Conservation (phyloP, 2,888 invertebrate genomes). For the Perithous albicinctus region DNA sequence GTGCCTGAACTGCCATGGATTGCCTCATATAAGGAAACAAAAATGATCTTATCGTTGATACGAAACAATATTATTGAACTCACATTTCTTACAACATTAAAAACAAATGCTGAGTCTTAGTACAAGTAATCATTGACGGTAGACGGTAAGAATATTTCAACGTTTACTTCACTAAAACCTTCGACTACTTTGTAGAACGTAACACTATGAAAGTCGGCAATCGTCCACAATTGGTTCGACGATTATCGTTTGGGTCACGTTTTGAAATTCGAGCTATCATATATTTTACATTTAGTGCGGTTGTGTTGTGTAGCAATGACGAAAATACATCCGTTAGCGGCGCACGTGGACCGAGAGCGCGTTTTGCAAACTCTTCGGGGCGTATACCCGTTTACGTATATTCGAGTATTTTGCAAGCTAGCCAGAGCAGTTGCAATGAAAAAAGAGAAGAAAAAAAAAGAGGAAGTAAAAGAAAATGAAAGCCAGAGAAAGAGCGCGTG, state of each 20-base stretch:
- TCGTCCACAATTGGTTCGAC: constrained; percentile 16
- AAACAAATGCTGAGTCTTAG: neutral
- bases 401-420: neutral
- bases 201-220: neutral
- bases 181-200: constrained; percentile 5
- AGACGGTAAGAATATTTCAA: neutral
- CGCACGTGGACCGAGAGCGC: constrained; percentile 47
- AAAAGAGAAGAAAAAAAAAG: neutral
- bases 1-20: no score
- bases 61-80: no score
- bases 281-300: neutral
- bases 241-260: constrained; percentile 51
- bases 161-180: neutral
- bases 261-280: constrained; percentile 61
- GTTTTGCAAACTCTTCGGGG: constrained; percentile 18
- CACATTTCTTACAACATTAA: neutral
- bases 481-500: constrained; percentile 28
- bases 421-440: neutral
- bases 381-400: neutral
- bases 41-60: no score
- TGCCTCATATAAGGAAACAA: no score
- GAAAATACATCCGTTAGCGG: constrained; percentile 48
- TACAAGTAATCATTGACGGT: neutral
- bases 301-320: constrained; percentile 39
- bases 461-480: neutral